These are phyloP conservation scores for Eudasyphora cyanicolor DNA, from an alignment of 2,888 invertebrate genomes.

Conservation along the genomic window DNA sequence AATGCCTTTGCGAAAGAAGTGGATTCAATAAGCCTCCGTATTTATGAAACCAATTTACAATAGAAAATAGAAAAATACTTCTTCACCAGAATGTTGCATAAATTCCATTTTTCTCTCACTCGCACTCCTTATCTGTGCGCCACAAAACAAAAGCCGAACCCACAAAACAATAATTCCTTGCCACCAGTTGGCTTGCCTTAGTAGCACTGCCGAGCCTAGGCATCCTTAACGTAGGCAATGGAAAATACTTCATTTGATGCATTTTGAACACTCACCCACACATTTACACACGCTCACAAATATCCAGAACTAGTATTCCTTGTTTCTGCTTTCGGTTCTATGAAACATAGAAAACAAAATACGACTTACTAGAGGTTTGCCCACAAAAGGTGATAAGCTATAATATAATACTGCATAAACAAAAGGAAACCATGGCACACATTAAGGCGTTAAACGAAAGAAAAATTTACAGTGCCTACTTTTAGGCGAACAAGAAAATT, in stretches of 20 bases:
- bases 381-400: conserved; percentile 36
- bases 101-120: neutral
- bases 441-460: neutral
- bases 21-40: conserved; percentile 35
- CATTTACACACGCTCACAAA: neutral
- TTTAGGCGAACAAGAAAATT: neutral
- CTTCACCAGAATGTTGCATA: conserved; percentile 3
- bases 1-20: neutral
- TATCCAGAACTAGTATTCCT: neutral
- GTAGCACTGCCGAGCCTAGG: neutral
- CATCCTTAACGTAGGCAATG: conserved; percentile 23
- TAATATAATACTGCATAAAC: conserved; percentile 18
- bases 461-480: neutral
- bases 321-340: neutral
- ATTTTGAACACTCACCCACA: neutral
- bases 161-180: conserved; percentile 29
- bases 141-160: neutral
- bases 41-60: conserved; percentile 38
- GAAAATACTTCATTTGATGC: conserved; percentile 12
- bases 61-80: conserved; percentile 1
- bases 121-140: neutral
- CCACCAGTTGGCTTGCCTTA: neutral
- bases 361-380: conserved; percentile 7
- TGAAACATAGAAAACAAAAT: neutral
- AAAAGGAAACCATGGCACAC: neutral